These are phyloP conservation scores for Anguilla anguilla DNA, from an alignment of 2,797 vertebrate genomes.

Conservation along the genomic window DNA sequence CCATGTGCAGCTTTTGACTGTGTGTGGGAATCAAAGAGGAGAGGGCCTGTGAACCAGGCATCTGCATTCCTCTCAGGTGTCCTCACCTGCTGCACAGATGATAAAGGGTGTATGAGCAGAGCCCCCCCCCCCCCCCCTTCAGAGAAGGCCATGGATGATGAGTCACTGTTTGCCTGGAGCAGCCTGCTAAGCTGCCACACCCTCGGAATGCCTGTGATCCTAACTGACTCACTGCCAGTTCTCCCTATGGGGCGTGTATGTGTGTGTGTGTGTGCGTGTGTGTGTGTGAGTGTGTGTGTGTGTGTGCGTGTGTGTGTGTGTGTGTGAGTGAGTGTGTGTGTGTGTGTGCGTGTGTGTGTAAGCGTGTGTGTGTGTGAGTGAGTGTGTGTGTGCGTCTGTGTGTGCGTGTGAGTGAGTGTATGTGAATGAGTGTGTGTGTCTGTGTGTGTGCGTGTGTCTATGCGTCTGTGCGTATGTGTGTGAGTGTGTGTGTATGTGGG, in stretches of 20 bases:
- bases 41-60: not conserved
- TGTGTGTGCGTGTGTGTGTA: slow-evolving; percentile 12
- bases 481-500: no score
- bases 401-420: no score
- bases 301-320: not conserved
- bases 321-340: slow-evolving; percentile 27
- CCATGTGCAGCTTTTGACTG: not conserved
- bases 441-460: not conserved
- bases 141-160: slow-evolving; percentile 58
- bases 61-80: slow-evolving; percentile 48
- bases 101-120: slow-evolving; percentile 15
- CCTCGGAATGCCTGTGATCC: slow-evolving; percentile 58
- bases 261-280: slow-evolving; percentile 31
- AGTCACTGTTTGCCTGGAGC: slow-evolving; percentile 64
- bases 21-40: slow-evolving; percentile 32
- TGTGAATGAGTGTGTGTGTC: not conserved
- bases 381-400: slow-evolving; percentile 15
- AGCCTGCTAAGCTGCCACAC: slow-evolving; percentile 65
- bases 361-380: not conserved
- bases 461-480: not conserved
- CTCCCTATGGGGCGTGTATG: slow-evolving; percentile 52
- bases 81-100: slow-evolving; percentile 26
- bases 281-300: not conserved
- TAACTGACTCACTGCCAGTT: slow-evolving; percentile 64
- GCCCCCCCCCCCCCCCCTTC: slow-evolving; percentile 38